A percentile compares a stretch with the other conserved stretches of the same genome.
Evolutionary conservation across 2,888 invertebrate species (phyloP).

Genomic region (Uloborus plumipes): DNA sequence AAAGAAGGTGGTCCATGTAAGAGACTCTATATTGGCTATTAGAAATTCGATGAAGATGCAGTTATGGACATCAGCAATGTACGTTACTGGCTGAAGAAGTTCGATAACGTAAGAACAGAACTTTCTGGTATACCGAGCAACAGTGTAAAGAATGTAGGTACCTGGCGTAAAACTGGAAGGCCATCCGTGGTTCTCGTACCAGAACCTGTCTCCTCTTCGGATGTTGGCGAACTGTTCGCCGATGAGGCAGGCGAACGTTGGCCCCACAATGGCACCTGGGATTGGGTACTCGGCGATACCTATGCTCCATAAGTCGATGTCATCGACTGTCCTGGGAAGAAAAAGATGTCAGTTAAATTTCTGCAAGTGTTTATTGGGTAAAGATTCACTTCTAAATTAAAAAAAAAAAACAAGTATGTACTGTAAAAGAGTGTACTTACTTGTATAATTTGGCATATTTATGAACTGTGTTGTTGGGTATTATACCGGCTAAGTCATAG

Average conservation of each 20-base stretch:
- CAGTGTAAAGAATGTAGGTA: constrained; percentile 68
- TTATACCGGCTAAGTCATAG: constrained; percentile 67
- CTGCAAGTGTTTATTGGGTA: no score
- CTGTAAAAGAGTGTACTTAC: constrained; percentile 55
- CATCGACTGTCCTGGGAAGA: constrained; percentile 81
- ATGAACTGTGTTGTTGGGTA: constrained; percentile 68
- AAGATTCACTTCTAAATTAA: no score
- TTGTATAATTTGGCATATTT: constrained; percentile 67
- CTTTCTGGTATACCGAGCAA: no score
- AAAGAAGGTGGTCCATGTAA: no score
- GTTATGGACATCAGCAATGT: no score
- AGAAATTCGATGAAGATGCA: no score
- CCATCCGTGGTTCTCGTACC: constrained; percentile 93
- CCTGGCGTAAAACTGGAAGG: constrained; percentile 87
- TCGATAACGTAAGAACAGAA: no score
- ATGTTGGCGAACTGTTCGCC: constrained; percentile 90
- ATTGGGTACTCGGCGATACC: constrained; percentile 92
- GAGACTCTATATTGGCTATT: no score
- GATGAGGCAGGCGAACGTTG: constrained; percentile 91
- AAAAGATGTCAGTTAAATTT: background rate
- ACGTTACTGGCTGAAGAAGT: no score
- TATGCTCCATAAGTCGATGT: constrained; percentile 95
- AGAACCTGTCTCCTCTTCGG: constrained; percentile 88
- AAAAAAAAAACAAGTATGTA: no score
- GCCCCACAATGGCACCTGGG: constrained; percentile 92